Base-by-base conservation (phyloP, 1,140 invertebrate genomes). In the Orius insidiosus region DNA sequence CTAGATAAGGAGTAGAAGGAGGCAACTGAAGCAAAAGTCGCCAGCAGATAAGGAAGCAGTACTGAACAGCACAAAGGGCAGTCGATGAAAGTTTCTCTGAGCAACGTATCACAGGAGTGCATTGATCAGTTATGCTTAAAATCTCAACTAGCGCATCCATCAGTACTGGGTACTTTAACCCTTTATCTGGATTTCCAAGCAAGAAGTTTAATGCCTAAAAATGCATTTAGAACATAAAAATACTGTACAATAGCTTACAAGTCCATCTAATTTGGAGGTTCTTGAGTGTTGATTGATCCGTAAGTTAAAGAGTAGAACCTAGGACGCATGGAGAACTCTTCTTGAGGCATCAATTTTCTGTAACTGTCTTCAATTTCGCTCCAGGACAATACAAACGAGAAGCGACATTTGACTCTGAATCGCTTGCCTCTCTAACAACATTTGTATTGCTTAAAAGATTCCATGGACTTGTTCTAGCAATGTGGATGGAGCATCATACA, bases 1-100 rank as follows among this genome's bases (percentile, higher is more conserved):
- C 82, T 62, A 95, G 76, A 56, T 85, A 87, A 5, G 78, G 72
- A 1, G 84, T 79, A 1, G 88, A 90, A 1, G 90, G 89, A 3
- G 90, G 89, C 57, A 96, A 60, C 53, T 79, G 74, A 7, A 83
- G 65, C 33, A 89, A 60, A 31, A 88, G 65, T 49, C 75, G 75
- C 84, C 85, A 92, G 52, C 76, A 76, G 37, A 87, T 75, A 36
- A 76, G 79, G 55, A 94, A 90, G 58, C 88, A 90, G 63, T 94
- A 95, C 54, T 95, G 85, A 47, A 86, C 78, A 3, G 84, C 78
- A 55, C 84, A 85, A 0, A 87, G 60, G 30, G 78, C 79, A 24
- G 76, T 74, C 43, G 73, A 70, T 19, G 70, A 71, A 47, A 72
- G 67, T 57, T 73, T 77, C 30, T 69, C 67, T 45, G 64, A 62